A percentile compares a stretch with the other conserved stretches of the same genome.
Evolutionary conservation across 2,113 vertebrate species (phyloP).

Genomic region (Passerina amoena): DNA sequence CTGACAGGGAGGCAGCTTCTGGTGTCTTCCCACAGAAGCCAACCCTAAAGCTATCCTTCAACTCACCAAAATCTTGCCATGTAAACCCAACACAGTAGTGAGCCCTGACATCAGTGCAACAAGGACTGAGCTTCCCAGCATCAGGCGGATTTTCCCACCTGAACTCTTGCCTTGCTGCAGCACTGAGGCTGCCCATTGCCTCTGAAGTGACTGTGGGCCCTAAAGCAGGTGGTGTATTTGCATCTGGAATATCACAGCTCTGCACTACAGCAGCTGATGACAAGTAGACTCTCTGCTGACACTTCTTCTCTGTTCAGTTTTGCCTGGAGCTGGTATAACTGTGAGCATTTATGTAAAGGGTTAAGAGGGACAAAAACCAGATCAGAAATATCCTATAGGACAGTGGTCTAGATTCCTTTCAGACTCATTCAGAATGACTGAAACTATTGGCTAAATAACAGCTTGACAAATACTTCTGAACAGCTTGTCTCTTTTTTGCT

Average conservation of each 20-base stretch:
- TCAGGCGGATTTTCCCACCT: background rate
- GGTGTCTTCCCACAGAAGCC: background rate
- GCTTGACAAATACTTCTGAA: conserved; percentile 20
- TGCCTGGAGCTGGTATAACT: background rate
- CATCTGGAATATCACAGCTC: background rate
- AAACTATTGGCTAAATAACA: conserved; percentile 7
- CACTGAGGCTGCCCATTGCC: background rate
- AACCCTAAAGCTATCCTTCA: background rate
- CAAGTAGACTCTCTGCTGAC: background rate
- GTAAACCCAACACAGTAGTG: background rate
- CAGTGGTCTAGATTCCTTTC: background rate
- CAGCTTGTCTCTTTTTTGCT: background rate
- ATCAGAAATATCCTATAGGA: background rate
- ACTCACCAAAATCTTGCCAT: background rate
- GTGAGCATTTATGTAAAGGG: background rate
- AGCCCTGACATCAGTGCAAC: background rate
- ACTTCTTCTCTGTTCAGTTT: background rate
- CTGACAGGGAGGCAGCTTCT: accelerated
- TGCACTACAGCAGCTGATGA: background rate
- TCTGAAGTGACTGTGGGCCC: background rate
- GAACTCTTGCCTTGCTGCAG: background rate
- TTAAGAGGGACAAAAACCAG: background rate
- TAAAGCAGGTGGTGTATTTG: background rate
- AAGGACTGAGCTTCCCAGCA: background rate
- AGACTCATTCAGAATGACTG: background rate